Conservation (phyloP, 2,797 vertebrate genomes). For the Eulemur rubriventer region DNA sequence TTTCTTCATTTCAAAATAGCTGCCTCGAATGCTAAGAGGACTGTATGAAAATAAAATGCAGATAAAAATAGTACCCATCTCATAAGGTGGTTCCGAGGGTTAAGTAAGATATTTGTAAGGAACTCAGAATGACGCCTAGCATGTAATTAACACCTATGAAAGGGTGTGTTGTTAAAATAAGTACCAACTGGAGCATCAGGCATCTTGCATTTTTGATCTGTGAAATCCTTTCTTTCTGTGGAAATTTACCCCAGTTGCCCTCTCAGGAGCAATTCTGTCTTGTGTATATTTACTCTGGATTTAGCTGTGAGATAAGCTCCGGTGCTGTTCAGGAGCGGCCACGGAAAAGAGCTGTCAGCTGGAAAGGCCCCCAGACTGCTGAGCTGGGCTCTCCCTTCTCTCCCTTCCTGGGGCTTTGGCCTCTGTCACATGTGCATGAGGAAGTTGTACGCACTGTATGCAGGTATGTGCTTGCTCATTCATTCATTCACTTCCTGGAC, state of each 20-base stretch:
- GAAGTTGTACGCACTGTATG: too few relatives aligned
- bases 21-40: not conserved
- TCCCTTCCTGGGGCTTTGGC: not conserved
- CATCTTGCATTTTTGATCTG: not conserved
- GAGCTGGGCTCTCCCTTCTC: not conserved
- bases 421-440: not conserved
- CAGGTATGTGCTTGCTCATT: too few relatives aligned
- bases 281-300: not conserved
- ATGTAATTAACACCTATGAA: not conserved
- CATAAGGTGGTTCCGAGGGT: not conserved
- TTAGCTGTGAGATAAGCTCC: not conserved
- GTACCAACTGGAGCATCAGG: not conserved
- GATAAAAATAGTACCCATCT: not conserved
- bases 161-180: not conserved
- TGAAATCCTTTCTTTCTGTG: slow-evolving; percentile 36
- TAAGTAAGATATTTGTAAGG: not conserved
- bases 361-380: not conserved
- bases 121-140: not conserved
- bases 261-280: not conserved
- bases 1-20: not conserved
- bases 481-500: not conserved
- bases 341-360: not conserved
- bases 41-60: not conserved
- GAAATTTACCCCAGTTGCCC: not conserved
- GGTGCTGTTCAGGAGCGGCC: not conserved